phyloP scores from a whole-genome alignment of 2,113 vertebrate genomes.

The Corythoichthys haematopterus region DNA sequence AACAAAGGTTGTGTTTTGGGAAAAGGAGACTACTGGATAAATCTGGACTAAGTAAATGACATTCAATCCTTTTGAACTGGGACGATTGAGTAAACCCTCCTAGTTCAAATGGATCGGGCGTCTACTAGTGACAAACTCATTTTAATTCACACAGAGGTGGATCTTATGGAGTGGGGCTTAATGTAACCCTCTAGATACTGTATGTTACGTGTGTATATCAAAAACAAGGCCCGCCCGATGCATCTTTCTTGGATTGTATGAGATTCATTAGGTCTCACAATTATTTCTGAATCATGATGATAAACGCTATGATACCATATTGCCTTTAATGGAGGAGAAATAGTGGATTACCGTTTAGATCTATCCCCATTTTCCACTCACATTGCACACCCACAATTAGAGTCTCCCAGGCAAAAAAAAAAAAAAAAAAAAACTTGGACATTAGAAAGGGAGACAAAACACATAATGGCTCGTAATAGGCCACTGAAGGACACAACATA shows the following conservation, averaged over 20 bases:
- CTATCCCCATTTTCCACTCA: constrained; percentile 33
- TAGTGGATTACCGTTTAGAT: constrained; percentile 35
- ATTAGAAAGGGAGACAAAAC: neutral
- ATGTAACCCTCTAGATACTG: constrained; percentile 7
- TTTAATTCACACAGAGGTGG: neutral
- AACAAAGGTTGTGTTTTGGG: neutral
- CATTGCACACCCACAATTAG: constrained; percentile 22
- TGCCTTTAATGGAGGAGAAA: constrained; percentile 62
- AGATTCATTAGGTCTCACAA: constrained; percentile 22
- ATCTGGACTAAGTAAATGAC: neutral
- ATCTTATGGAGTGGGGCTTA: neutral
- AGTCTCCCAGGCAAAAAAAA: constrained; percentile 21
- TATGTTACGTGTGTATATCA: constrained; percentile 9
- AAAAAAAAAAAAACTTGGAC: neutral
- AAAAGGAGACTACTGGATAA: neutral
- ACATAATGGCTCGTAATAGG: neutral
- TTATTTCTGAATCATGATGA: constrained; percentile 40
- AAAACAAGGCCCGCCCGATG: constrained; percentile 8
- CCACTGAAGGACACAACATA: neutral
- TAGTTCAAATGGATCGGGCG: too few species aligned
- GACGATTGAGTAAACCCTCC: too few species aligned
- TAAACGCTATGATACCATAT: constrained; percentile 63
- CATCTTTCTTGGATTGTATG: constrained; percentile 21
- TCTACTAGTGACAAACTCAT: too few species aligned
- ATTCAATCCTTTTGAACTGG: too few species aligned